These are phyloP conservation scores for Hippopotamyrus pictus DNA, from an alignment of 2,797 vertebrate genomes.

Conservation along the genomic window DNA sequence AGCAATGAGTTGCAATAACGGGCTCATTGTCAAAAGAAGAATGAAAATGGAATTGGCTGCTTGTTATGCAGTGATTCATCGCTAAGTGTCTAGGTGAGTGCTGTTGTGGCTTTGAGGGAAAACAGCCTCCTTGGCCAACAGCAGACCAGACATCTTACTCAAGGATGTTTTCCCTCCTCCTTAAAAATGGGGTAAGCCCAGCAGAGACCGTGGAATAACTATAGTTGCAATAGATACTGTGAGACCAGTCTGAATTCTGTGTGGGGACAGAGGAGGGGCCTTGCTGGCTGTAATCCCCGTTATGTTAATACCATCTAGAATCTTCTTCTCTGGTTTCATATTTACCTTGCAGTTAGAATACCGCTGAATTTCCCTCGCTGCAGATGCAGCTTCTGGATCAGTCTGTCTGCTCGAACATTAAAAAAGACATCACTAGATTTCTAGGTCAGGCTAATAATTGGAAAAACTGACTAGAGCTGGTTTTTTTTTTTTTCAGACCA, in stretches of 20 bases:
- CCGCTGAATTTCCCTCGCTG: background rate
- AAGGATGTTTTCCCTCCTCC: constrained; percentile 1
- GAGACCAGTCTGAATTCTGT: background rate
- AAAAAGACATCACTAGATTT: constrained; percentile 57
- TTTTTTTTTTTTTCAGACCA: constrained; percentile 40
- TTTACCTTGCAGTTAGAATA: background rate
- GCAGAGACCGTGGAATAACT: background rate
- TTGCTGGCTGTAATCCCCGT: background rate
- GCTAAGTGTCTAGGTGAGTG: background rate
- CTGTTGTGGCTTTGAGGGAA: background rate
- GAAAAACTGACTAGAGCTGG: constrained; percentile 59
- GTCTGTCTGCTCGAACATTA: constrained; percentile 47
- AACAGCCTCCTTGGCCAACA: background rate
- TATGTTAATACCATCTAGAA: background rate
- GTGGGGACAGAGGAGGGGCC: background rate
- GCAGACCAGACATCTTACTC: background rate
- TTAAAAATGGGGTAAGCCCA: constrained; percentile 2
- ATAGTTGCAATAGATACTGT: background rate
- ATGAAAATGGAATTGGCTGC: background rate
- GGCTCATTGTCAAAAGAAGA: background rate
- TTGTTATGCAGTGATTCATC: background rate
- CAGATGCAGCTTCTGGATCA: constrained; percentile 5
- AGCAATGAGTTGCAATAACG: background rate
- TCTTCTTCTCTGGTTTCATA: background rate
- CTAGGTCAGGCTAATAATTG: constrained; percentile 64